These are phyloP conservation scores for Caprella mutica DNA, from an alignment of 2,888 invertebrate genomes.

Conservation along the genomic window DNA sequence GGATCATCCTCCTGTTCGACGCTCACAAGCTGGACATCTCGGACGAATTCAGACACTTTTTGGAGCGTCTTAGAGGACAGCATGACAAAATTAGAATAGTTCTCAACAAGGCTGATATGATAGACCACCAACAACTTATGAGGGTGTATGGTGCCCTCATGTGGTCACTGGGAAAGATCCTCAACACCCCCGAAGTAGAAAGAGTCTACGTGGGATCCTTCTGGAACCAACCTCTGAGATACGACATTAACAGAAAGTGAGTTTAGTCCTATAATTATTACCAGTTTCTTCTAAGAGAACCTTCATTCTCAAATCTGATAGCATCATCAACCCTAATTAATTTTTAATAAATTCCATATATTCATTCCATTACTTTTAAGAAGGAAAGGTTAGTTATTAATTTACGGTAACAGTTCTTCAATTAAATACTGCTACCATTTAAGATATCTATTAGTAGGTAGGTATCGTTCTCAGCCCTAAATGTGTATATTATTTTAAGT, in stretches of 20 bases:
- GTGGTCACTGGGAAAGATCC: conserved; percentile 37
- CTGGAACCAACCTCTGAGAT: conserved; percentile 37
- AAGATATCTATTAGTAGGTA: too few relatives aligned
- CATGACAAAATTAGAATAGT: conserved; percentile 40
- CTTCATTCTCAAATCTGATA: too few relatives aligned
- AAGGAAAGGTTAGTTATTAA: too few relatives aligned
- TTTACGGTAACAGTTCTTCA: too few relatives aligned
- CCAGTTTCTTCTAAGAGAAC: too few relatives aligned
- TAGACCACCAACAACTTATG: conserved; percentile 41
- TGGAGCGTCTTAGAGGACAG: conserved; percentile 45
- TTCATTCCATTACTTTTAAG: too few relatives aligned
- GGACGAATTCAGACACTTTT: conserved; percentile 48
- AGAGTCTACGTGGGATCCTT: conserved; percentile 38
- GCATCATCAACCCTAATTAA: too few relatives aligned
- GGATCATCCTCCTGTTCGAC: conserved; percentile 49
- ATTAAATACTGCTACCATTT: too few relatives aligned
- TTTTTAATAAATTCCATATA: too few relatives aligned
- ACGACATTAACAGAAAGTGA: conserved; percentile 35
- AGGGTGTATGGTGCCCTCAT: conserved; percentile 39
- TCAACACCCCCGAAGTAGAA: conserved; percentile 37
- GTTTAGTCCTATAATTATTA: conserved; percentile 2
- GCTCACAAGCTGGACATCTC: conserved; percentile 51
- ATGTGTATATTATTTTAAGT: too few relatives aligned
- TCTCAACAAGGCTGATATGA: conserved; percentile 37
- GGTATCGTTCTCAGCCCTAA: too few relatives aligned